phyloP scores from a whole-genome alignment of 2,888 invertebrate genomes.

The Tenthredo amoena region DNA sequence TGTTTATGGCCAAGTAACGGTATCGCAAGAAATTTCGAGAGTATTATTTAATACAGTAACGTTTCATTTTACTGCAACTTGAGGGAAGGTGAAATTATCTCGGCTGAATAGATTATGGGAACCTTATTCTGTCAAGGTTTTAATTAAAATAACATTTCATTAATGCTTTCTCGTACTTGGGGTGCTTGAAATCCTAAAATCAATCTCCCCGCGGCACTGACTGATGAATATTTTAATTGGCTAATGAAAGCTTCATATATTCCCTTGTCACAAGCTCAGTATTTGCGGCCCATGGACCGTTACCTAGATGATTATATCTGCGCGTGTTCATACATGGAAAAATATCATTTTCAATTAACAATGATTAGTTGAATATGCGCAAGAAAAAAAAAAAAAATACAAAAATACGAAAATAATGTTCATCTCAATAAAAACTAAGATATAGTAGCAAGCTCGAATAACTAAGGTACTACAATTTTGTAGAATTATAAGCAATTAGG shows the following conservation, averaged over 20 bases:
- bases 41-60: background rate
- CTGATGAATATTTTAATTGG: constrained; percentile 57
- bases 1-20: background rate
- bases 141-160: constrained; percentile 56
- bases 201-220: constrained; percentile 15
- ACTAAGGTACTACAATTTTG: background rate
- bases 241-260: constrained; percentile 55
- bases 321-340: background rate
- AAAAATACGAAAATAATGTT: background rate
- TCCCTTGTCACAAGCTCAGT: constrained; percentile 11
- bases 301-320: background rate
- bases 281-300: background rate
- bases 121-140: constrained; percentile 23
- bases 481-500: background rate
- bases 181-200: constrained; percentile 33
- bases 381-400: background rate
- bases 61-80: background rate
- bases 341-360: background rate
- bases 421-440: background rate
- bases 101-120: constrained; percentile 12
- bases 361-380: background rate
- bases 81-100: background rate
- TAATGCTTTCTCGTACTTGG: constrained; percentile 34
- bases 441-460: background rate
- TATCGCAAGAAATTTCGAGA: background rate